Evolutionary conservation across 2,888 invertebrate genomes (phyloP).

Genomic region (Salpingus planirostris): DNA sequence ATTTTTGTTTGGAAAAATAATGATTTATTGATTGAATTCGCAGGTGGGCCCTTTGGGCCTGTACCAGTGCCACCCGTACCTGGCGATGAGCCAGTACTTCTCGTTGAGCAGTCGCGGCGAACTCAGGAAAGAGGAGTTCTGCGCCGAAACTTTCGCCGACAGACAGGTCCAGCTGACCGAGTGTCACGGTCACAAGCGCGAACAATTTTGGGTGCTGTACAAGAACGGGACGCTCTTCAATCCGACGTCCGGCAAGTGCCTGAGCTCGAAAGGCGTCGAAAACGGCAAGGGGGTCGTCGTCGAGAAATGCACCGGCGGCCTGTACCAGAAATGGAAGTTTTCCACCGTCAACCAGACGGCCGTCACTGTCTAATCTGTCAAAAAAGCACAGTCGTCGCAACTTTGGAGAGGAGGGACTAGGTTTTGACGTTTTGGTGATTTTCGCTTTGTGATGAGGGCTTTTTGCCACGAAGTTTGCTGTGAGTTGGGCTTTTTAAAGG

Average conservation of each 20-base stretch:
- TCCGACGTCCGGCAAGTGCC: constrained; percentile 34
- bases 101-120: constrained; percentile 62
- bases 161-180: constrained; percentile 44
- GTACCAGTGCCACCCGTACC: constrained; percentile 62
- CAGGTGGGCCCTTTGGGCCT: constrained; percentile 56
- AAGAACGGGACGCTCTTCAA: constrained; percentile 35
- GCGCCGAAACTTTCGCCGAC: constrained; percentile 53
- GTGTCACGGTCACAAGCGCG: constrained; percentile 41
- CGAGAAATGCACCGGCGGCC: constrained; percentile 27
- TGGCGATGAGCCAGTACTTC: constrained; percentile 66
- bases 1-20: too few relatives aligned
- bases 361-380: too few relatives aligned
- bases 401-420: too few relatives aligned
- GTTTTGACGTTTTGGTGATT: too few relatives aligned
- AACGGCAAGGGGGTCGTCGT: constrained; percentile 34
- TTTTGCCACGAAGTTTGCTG: too few relatives aligned
- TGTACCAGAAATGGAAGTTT: constrained; percentile 37
- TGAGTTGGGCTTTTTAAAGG: too few relatives aligned
- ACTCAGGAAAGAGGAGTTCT: constrained; percentile 67
- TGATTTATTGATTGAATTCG: too few relatives aligned
- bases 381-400: too few relatives aligned
- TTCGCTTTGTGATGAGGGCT: too few relatives aligned
- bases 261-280: constrained; percentile 35
- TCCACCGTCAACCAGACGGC: constrained; percentile 32
- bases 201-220: constrained; percentile 36